Evolutionary conservation across 2,888 invertebrate species (phyloP).

Genomic region (Orthosia incerta): DNA sequence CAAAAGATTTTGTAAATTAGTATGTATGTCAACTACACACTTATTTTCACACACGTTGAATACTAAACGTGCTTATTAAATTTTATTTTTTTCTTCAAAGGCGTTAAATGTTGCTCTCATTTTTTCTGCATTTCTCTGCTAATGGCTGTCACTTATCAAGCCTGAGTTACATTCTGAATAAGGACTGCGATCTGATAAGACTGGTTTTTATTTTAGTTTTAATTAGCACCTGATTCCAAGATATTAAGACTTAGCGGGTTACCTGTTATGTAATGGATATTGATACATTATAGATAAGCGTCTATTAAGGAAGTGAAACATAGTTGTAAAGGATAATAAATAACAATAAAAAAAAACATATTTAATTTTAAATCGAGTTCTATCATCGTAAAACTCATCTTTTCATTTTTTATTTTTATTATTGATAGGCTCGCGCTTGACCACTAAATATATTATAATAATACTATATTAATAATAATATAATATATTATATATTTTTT

Average conservation of each 20-base stretch:
- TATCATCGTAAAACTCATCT: too few relatives aligned
- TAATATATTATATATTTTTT: too few relatives aligned
- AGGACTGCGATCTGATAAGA: constrained; percentile 33
- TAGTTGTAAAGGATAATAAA: background rate
- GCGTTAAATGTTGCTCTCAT: constrained; percentile 8
- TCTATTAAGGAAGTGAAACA: constrained; percentile 1
- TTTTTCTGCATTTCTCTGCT: constrained; percentile 23
- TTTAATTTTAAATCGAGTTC: background rate
- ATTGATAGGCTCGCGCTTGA: too few relatives aligned
- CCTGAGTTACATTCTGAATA: constrained; percentile 15
- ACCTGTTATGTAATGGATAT: constrained; percentile 31
- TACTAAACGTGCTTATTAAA: background rate
- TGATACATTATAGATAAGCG: background rate
- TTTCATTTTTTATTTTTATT: too few relatives aligned
- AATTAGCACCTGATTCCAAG: constrained; percentile 43
- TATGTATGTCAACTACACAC: background rate
- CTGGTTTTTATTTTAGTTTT: constrained; percentile 41
- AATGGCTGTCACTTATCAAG: constrained; percentile 30
- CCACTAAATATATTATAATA: too few relatives aligned
- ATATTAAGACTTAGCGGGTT: constrained; percentile 4
- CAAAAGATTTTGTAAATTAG: background rate
- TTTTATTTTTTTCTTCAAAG: background rate
- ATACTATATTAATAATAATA: too few relatives aligned
- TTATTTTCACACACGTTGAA: background rate
- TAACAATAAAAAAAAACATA: background rate